Percentiles rank a stretch among this genome's conserved stretches.
phyloP scores from a whole-genome alignment of 2,113 vertebrate genomes.

The Tenrec ecaudatus region DNA sequence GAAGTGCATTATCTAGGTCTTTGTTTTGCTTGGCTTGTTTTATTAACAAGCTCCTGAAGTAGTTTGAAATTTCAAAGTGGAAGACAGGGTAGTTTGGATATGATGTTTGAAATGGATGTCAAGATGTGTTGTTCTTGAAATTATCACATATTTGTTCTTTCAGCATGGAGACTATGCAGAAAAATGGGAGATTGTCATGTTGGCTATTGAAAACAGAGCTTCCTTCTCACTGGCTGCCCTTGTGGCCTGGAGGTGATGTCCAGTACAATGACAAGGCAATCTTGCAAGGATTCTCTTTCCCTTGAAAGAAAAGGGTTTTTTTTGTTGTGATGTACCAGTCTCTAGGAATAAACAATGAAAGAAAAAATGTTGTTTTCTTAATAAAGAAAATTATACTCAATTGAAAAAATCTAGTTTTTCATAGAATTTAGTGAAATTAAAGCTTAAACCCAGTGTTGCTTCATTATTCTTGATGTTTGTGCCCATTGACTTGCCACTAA shows the following conservation, averaged over 20 bases:
- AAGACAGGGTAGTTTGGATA: not conserved
- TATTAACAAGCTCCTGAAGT: not conserved
- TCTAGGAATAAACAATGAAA: no score
- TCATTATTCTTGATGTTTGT: not conserved
- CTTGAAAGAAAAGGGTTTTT: no score
- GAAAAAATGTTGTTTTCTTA: no score
- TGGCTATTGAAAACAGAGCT: not conserved
- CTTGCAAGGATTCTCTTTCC: no score
- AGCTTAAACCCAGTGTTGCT: not conserved
- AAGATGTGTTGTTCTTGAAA: conserved; percentile 1
- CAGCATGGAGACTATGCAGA: not conserved
- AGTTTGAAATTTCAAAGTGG: not conserved
- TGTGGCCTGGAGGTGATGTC: no score
- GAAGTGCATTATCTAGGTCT: no score
- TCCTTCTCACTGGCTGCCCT: not conserved
- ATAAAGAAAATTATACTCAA: no score
- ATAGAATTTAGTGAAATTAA: not conserved
- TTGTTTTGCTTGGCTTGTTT: conserved; percentile 44
- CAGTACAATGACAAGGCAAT: no score
- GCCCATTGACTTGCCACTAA: no score
- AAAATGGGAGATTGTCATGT: not conserved
- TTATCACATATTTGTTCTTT: not conserved
- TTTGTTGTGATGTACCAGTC: no score
- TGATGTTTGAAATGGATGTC: no score
- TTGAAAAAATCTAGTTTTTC: not conserved